phyloP scores from a whole-genome alignment of 2,113 vertebrate genomes.

The Toxotes chatareus region DNA sequence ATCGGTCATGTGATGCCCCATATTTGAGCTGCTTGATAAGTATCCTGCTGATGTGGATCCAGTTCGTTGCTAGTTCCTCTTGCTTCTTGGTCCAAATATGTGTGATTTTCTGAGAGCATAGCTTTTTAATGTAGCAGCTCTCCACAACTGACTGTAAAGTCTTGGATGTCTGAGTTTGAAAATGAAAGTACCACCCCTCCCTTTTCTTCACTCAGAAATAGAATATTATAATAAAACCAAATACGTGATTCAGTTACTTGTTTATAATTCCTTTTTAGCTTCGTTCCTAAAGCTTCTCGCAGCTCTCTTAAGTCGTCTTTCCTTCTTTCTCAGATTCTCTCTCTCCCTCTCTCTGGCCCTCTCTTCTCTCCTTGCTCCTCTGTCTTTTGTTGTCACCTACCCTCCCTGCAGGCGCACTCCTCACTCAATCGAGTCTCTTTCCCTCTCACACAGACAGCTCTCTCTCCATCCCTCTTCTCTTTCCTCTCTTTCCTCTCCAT shows the following conservation, averaged over 20 bases:
- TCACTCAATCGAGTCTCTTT: constrained; percentile 29
- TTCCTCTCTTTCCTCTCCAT: constrained; percentile 23
- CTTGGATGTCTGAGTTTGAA: neutral
- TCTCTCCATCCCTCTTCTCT: constrained; percentile 33
- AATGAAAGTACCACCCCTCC: neutral
- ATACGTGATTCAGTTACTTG: neutral
- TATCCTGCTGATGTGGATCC: no score
- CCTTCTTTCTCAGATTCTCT: neutral
- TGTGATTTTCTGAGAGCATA: no score
- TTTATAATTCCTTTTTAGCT: constrained; percentile 5
- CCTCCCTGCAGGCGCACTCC: constrained; percentile 40
- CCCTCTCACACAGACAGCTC: constrained; percentile 15
- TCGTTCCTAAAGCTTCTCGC: neutral
- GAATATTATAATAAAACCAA: neutral
- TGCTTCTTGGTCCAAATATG: no score
- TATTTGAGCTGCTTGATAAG: no score
- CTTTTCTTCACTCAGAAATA: neutral
- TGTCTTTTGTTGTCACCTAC: constrained; percentile 59
- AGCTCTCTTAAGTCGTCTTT: neutral
- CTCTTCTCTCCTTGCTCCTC: constrained; percentile 19
- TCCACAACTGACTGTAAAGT: no score
- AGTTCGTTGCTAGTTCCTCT: no score
- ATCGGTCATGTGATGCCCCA: no score
- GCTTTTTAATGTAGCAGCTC: no score
- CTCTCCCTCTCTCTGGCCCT: neutral